Percentiles rank a stretch among this genome's conserved stretches.
phyloP scores from a whole-genome alignment of 1,140 invertebrate species.

The Drosophila quadrilineata region DNA sequence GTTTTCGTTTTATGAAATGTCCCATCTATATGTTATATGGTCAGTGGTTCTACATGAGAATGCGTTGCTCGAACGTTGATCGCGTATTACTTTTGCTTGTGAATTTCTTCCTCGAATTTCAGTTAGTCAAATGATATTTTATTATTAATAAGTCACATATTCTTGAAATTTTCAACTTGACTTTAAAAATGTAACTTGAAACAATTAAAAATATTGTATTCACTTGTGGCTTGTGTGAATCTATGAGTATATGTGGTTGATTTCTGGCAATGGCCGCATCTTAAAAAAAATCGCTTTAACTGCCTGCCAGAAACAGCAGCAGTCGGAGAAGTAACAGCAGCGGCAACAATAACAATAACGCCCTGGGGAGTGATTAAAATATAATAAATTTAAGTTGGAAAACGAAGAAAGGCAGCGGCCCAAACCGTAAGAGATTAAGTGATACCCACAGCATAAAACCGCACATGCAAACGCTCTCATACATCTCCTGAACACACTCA shows the following conservation, averaged over 20 bases:
- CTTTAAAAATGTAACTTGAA: too few species aligned
- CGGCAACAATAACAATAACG: slow-evolving; percentile 57
- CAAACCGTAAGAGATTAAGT: slow-evolving; percentile 74
- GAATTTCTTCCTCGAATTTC: too few species aligned
- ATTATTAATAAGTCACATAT: too few species aligned
- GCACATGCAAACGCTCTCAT: slow-evolving; percentile 61
- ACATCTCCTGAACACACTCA: not conserved
- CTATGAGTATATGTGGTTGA: slow-evolving; percentile 12
- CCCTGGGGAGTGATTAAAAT: slow-evolving; percentile 78
- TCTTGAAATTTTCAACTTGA: too few species aligned
- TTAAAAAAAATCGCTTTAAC: slow-evolving; percentile 70
- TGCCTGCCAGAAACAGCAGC: slow-evolving; percentile 18
- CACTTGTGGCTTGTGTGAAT: not conserved
- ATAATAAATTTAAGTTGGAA: slow-evolving; percentile 78
- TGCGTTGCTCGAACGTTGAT: too few species aligned
- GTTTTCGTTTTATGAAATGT: too few species aligned
- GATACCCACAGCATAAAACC: slow-evolving; percentile 71
- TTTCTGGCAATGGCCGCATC: slow-evolving; percentile 22
- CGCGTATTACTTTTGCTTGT: too few species aligned
- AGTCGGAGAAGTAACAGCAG: too few species aligned
- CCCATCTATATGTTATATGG: too few species aligned
- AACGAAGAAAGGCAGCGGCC: slow-evolving; percentile 59
- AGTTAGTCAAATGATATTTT: too few species aligned
- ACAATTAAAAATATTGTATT: slow-evolving; percentile 58
- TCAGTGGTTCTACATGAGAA: too few species aligned